Evolutionary conservation across 1,140 invertebrate genomes (phyloP), one percentile per base, ranked within the genome.

Genomic region (Zaprionus taronus): DNA sequence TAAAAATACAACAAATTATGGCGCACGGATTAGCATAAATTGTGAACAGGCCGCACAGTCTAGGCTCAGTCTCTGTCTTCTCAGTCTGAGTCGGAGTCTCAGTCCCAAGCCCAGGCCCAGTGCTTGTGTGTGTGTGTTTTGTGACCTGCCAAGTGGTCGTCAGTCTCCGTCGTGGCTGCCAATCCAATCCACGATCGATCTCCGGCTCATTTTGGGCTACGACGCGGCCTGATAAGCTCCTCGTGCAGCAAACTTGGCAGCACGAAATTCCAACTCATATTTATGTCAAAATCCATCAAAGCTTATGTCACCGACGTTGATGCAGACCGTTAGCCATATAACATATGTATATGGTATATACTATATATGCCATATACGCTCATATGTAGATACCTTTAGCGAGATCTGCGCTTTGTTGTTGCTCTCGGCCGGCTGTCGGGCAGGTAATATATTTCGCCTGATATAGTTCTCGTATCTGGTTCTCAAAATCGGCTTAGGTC

Each of bases 281-380:
- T 90, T 90, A 90, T 85, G 85, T 90, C 85, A 85, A 90, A 90
- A 90, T 90, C 85, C 79, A 90, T 90, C 85, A 90, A 82, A 90
- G 85, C 85, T 90, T 90, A 90, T 89, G 84, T 90, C 80, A 84
- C 83, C 77, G 80, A 68, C 9, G 11, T n/a, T 24, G 63, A 38
- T 36, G 53, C 77, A 81, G 63, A 77, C 84, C 84, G 83, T 87
- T 87, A 87, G 80, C 44, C 73, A 67, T 34, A 62, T 57, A 49
- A 31, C 31, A 47, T 34, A 66, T 67, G 65, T 55, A 61, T 17
- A n/a, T n/a, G n/a, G n/a, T n/a, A 57, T 14, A 24, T 28, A 14
- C 24, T 11, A 28, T 15, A 15, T 5, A 67, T 31, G 51, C 34
- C 34, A 11, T 36, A 31, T 31, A 31, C 7, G 34, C 28, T 51